Evolutionary conservation across 2,888 invertebrate genomes (phyloP).

Genomic region (Pachydiplax longipennis): DNA sequence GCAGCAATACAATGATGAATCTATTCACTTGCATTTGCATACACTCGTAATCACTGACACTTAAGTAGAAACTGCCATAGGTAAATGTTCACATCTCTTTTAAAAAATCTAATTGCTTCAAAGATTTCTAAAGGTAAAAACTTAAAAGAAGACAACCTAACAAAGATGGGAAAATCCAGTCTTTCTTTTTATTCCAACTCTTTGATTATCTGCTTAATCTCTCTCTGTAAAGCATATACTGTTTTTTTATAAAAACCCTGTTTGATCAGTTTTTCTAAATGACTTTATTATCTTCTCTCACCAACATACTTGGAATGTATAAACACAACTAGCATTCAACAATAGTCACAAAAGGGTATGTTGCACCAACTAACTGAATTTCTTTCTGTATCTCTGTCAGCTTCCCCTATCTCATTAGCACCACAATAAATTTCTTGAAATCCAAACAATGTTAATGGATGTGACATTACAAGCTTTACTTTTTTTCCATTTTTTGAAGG

Average conservation of each 20-base stretch:
- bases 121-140: constrained; percentile 31
- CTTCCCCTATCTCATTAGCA: background rate
- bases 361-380: background rate
- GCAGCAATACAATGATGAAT: constrained; percentile 36
- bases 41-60: constrained; percentile 9
- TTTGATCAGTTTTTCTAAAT: background rate
- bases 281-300: constrained; percentile 28
- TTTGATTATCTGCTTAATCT: constrained; percentile 40
- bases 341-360: constrained; percentile 25
- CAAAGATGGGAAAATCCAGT: constrained; percentile 8
- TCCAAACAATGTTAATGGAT: background rate
- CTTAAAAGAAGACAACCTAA: constrained; percentile 37
- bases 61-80: constrained; percentile 29
- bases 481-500: background rate
- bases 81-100: constrained; percentile 28
- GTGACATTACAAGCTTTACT: background rate
- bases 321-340: constrained; percentile 3
- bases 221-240: constrained; percentile 22
- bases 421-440: background rate
- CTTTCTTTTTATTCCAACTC: background rate
- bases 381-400: background rate
- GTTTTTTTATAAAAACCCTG: constrained; percentile 28
- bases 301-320: background rate
- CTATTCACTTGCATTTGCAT: constrained; percentile 17
- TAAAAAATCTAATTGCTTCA: constrained; percentile 41